These are phyloP conservation scores for Mimachlamys varia DNA, from an alignment of 2,888 invertebrate species.

Conservation along the genomic window DNA sequence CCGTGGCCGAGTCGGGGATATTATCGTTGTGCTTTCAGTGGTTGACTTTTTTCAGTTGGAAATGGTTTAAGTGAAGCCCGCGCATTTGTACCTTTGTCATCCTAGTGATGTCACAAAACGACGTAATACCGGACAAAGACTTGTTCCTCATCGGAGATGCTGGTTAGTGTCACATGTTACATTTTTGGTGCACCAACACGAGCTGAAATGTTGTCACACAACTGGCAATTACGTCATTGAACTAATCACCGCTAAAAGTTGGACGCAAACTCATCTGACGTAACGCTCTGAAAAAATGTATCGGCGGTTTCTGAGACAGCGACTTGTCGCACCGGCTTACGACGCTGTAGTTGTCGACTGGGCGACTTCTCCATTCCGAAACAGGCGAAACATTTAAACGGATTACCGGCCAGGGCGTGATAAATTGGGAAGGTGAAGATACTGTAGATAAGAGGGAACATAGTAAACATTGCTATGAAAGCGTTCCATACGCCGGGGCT, in stretches of 20 bases:
- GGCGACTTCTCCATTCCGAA: conserved; percentile 12
- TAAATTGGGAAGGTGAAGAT: conserved; percentile 8
- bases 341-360: neutral
- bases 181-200: too few species aligned
- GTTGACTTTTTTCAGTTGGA: too few species aligned
- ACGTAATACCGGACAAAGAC: too few species aligned
- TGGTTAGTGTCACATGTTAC: too few species aligned
- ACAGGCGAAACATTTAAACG: neutral
- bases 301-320: neutral
- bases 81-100: too few species aligned
- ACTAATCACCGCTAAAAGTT: neutral
- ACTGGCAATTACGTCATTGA: neutral
- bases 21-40: too few species aligned
- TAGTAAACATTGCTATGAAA: conserved; percentile 32
- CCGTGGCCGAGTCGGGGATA: too few species aligned
- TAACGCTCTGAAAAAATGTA: neutral
- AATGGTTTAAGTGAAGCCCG: too few species aligned
- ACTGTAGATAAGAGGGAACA: conserved; percentile 34
- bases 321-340: conserved; percentile 37
- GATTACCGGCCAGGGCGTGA: neutral
- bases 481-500: conserved; percentile 6
- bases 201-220: too few species aligned
- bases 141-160: too few species aligned
- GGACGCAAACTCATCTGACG: neutral
- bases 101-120: too few species aligned